Percentiles rank a stretch among this genome's conserved stretches.
phyloP scores from a whole-genome alignment of 2,888 invertebrate species.

The Thymelicus sylvestris region DNA sequence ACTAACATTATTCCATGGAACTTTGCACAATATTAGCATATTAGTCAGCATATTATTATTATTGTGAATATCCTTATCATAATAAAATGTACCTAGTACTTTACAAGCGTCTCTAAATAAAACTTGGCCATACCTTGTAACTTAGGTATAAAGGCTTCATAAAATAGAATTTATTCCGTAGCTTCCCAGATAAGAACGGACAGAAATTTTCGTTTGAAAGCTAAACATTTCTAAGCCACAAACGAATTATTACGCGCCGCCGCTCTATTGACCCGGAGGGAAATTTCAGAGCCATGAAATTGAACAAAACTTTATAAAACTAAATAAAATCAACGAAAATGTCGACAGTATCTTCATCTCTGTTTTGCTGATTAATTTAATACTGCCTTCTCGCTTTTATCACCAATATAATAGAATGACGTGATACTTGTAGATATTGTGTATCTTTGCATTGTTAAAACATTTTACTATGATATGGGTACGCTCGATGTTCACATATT shows the following conservation, averaged over 20 bases:
- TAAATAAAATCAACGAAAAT: neutral
- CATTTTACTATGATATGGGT: too few species aligned
- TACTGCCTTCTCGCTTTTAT: too few species aligned
- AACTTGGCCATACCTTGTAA: neutral
- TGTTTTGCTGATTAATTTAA: too few species aligned
- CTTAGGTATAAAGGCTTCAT: neutral
- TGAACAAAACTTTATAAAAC: neutral
- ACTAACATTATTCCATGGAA: too few species aligned
- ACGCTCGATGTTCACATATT: too few species aligned
- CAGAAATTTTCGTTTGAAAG: conserved; percentile 6
- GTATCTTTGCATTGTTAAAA: too few species aligned
- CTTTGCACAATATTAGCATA: too few species aligned
- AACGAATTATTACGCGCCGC: conserved; percentile 1
- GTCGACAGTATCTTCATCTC: neutral
- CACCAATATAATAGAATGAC: too few species aligned
- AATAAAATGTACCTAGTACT: too few species aligned
- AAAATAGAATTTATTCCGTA: neutral
- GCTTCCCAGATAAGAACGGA: neutral
- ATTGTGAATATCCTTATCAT: too few species aligned
- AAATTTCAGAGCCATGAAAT: neutral
- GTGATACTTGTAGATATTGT: too few species aligned
- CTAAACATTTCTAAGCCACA: conserved; percentile 8
- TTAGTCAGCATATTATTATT: too few species aligned
- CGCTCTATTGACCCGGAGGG: neutral
- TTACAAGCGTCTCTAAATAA: neutral